Evolutionary conservation across 2,888 invertebrate species (phyloP), one percentile per base, ranked within the genome.

Genomic region (Notodonta dromedarius): DNA sequence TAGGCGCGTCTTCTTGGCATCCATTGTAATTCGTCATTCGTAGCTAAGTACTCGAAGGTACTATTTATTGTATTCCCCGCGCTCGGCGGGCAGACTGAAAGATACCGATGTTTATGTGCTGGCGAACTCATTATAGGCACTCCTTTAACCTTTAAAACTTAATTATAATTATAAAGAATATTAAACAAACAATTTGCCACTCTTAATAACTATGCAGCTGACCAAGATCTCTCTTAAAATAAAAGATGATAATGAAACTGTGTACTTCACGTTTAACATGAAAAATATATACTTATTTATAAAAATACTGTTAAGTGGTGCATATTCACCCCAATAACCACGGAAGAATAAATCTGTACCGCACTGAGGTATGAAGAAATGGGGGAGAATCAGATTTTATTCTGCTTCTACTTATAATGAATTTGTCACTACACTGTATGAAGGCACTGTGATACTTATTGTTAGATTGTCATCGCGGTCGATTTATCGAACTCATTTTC

Each of bases 391-490:
- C 13, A 4, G 4, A n/a, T 5, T 46, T 6, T n/a, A n/a, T 5
- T n/a, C 5, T 5, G n/a, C n/a, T n/a, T 2, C 5, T n/a, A 46
- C 0, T 12, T 54, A 51, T 60, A 56, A 51, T 82, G 76, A 79
- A 80, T 79, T 82, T 79, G 76, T 79, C 65, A 74, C 70, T 62
- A 70, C 74, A 74, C 78, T 70, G 83, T 77, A 69, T 75, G 79
- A 82, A 71, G 86, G 85, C 81, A 79, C 91, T 91, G 91, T 91
- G 91, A 91, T 91, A 91, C 86, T 76, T 74, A 72, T 68, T 74
- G 80, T 79, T 84, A 85, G 77, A 78, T 63, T 68, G 70, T 56
- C 56, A 14, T 44, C 24, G 44, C 56, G 67, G 62, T 68, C 71
- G 67, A 75, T 73, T 69, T 71, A 74, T 70, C 71, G 72, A 71